phyloP scores from a whole-genome alignment of 2,797 vertebrate genomes.

The Hylomyscus alleni region DNA sequence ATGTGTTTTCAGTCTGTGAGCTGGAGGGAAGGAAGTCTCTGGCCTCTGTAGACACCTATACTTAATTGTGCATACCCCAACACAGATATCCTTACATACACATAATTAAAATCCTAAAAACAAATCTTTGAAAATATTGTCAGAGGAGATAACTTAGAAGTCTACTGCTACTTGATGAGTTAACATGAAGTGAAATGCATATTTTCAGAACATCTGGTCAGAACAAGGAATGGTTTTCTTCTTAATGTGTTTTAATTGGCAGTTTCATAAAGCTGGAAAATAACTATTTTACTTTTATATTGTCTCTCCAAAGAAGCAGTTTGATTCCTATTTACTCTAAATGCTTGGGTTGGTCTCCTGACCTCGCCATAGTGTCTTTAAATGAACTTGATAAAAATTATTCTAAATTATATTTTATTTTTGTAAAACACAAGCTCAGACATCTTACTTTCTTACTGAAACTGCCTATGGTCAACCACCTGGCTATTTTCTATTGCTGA shows the following conservation, averaged over 20 bases:
- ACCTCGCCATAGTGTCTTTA: slow-evolving; percentile 57
- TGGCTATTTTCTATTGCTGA: neutral
- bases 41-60: neutral
- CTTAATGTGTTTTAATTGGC: slow-evolving; percentile 86
- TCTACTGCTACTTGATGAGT: slow-evolving; percentile 23
- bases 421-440: slow-evolving; percentile 32
- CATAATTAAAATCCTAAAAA: neutral
- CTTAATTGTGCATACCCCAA: neutral
- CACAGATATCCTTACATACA: neutral
- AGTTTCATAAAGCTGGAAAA: slow-evolving; percentile 84
- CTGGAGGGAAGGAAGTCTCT: neutral
- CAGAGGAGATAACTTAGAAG: slow-evolving; percentile 50
- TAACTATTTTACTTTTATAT: slow-evolving; percentile 80
- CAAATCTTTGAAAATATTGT: neutral
- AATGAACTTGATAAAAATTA: slow-evolving; percentile 46
- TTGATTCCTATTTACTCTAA: slow-evolving; percentile 60
- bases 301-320: slow-evolving; percentile 48
- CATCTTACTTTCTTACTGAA: slow-evolving; percentile 30
- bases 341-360: slow-evolving; percentile 43
- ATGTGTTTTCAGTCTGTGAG: neutral
- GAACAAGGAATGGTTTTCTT: slow-evolving; percentile 84
- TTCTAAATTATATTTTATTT: slow-evolving; percentile 49
- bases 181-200: slow-evolving; percentile 65
- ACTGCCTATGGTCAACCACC: neutral
- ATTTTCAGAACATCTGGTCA: slow-evolving; percentile 87